Evolutionary conservation across 2,113 vertebrate species (phyloP), one percentile per base, ranked within the genome.

Genomic region (Perca fluviatilis): DNA sequence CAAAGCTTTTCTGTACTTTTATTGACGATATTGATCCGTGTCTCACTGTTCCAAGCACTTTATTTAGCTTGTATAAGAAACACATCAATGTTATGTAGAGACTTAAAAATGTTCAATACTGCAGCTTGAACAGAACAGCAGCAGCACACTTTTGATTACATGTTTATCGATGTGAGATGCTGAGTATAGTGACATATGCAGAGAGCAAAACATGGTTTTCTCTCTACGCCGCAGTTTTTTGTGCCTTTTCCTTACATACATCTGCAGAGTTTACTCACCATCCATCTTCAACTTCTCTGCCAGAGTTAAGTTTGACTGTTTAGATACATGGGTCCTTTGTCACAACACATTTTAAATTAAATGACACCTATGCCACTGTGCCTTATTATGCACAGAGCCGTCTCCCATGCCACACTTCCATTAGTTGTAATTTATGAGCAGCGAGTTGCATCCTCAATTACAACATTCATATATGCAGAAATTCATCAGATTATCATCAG

Each of bases 341-440:
- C 72, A 70, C 69, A 64, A 83, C 74, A 86, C 85, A 89, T 93
- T 91, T 91, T 92, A 94, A 30, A 94, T 94, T 90, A 93, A 95
- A 92, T 92, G 88, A 89, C 88, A 90, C 88, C 84, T 92, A 72
- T 85, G 79, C 86, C 74, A 80, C 77, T 30, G 72, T 75, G 89
- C 66, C 86, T 87, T 82, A 92, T 91, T 90, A 94, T 91, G 90
- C 80, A 69, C 69, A 58, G 64, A 80, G 79, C 68, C 60, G 21
- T 88, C 89, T 80, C 88, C 72, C 58, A 70, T 85, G 82, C 88
- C 84, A 88, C 68, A 89, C 86, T 79, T 80, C 82, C 88, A 85
- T 91, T 85, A 86, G 33, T 18, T 86, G 76, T 92, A 93, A 93
- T 93, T 90, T 85, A 94, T 93, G 89, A 91, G 86, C 80, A 53